Evolutionary conservation across 1,140 invertebrate species (phyloP), one percentile per base, ranked within the genome.

Genomic region (Leptopilina clavipes): DNA sequence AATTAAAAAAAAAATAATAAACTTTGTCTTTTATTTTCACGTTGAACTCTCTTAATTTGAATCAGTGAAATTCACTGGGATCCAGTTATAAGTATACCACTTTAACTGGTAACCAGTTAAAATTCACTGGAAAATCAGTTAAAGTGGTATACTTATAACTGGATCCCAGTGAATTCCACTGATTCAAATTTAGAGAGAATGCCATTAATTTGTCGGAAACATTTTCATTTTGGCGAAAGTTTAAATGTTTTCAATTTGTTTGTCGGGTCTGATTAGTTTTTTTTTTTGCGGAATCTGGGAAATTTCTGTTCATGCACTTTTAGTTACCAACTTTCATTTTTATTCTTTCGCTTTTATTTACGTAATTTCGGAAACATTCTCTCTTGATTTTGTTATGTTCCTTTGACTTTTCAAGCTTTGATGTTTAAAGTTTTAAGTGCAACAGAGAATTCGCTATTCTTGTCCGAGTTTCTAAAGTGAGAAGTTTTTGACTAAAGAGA

Each of bases 381-480:
- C 14, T 59, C 22, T 59, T 59, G 59, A 65, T 65, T 52, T 52
- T 52, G 31, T 31, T 65, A 31, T 31, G 59, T 31, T 31, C 22
- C 25, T 65, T 65, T 65, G 59, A 65, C 22, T 25, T 31, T 65
- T 65, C 14, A 65, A 40, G 19, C 59, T 65, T 65, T 65, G 7
- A 14, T 65, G 22, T 31, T n/a, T 40, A 65, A 37, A 65, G 59
- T 65, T 65, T 65, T 37, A 65, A 65, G 25, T 14, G 59, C 25
- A 40, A 65, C 22, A n/a, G 59, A 65, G 14, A 37, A 65, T n/a
- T 65, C 59, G 59, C 22, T 65, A 65, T 65, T 65, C 59, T 65
- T 65, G 19, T 65, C 12, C 1, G 3, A 65, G 22, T 37, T 65
- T 65, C 10, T 0, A 54, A 54, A 59, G 19, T 19, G 19, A 22